Base-by-base conservation (phyloP, 2,888 invertebrate genomes). In the Euclidia mi region DNA sequence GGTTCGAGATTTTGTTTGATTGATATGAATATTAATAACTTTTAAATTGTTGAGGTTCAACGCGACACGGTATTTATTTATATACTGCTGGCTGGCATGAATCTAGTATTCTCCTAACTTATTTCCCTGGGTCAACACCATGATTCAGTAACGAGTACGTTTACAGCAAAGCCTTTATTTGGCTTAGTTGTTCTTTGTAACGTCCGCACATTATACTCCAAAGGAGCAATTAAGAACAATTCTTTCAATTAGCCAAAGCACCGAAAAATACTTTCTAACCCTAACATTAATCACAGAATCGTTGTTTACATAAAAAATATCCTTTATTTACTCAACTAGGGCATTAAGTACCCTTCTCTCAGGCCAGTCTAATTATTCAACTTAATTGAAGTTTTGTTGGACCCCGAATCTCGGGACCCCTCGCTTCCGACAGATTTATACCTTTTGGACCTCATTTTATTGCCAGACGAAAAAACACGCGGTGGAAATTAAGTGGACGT, bases 301-400 rank as follows among this genome's bases (percentile, higher is more conserved):
- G 11, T 51, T 72, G 51, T 61, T 60, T 56, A 55, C 51, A 49
- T 57, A 52, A 61, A 64, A 63, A 52, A 46, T 20, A 20, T 20
- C 41, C 32, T 65, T 68, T 70, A 61, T 68, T 72, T 78, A 79
- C 73, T 4, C 37, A 45, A 53, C 51, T 59, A 71, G 56, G 53
- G 70, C 55, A 69, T 59, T 68, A 74, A 78, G 69, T 65, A 64
- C 64, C 51, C 58, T 58, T 55, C 43, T 53, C 64, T 37, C 29
- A 20, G 45, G 56, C 66, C 69, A 71, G 48, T 68, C 70, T 81
- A 84, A 86, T 85, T 84, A 84, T 81, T 82, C 81, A 77, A 79
- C 62, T 79, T 83, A 85, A 83, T 85, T 83, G 82, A 81, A 84
- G 76, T 79, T 81, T 76, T 76, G 78, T 76, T 63, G 50, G 60